Base-by-base conservation (phyloP, 2,888 invertebrate species). In the Acronicta psi region DNA sequence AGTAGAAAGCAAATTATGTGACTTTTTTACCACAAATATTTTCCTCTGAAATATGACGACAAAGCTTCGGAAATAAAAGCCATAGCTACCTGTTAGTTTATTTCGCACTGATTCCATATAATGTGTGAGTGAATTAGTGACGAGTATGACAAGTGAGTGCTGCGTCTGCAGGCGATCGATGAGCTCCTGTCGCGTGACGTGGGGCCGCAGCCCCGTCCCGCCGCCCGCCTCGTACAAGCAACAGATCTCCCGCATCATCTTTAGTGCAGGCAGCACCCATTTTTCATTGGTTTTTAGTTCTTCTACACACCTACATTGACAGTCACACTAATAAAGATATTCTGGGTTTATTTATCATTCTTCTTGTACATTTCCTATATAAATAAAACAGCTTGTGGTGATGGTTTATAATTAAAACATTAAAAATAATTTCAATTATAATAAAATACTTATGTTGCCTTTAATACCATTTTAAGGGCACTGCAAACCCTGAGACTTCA, bases 171-270 rank as follows among this genome's bases (percentile, higher is more conserved):
- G 94, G 57, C 98, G 95, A 87, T 98, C 98, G 79, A 99, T 98
- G 61, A 98, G 97, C 89, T 97, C 95, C 84, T 96, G 95, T 2
- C 96, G 90, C 54, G 95, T 95, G 18, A 95, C 94, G 69, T 89
- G 90, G 18, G 93, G 91, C 45, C 92, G 85, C 56, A 87, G 82
- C 81, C 94, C 86, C 76, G 95, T 69, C 77, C 88, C 89, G 36
- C 96, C 95, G 75, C 96, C 96, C 40, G 97, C 96, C 94, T 99
- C 99, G 87, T 99, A 99, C 74, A 99, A 95, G 82, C 97, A 97
- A 88, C 99, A 99, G 74, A 99, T 99, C 89, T 99, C 99, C 34
- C 98, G 96, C 87, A 99, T 99, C 91, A 99, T 97, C 87, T 99
- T 99, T 69, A 99, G 93, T 5, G 99, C 98, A 1, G 99, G 99